Conservation (phyloP, 2,888 invertebrate species). For the Cryptocephalus primarius region DNA sequence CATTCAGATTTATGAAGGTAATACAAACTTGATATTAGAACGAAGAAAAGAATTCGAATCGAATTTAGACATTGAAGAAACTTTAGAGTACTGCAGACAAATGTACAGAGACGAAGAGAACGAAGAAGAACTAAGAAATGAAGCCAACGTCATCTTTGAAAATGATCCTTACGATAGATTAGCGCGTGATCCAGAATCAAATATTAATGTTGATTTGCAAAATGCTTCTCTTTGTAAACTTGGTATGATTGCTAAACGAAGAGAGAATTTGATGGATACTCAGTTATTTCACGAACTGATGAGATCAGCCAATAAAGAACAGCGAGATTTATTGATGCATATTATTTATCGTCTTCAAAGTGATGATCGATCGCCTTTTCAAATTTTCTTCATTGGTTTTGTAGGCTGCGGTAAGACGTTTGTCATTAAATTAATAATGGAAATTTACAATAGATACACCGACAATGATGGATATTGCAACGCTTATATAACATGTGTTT, state of each 20-base stretch:
- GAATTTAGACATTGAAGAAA: conserved; percentile 24
- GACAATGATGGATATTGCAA: conserved; percentile 23
- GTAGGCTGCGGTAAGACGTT: no score
- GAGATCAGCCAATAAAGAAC: neutral
- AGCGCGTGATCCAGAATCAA: neutral
- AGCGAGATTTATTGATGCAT: neutral
- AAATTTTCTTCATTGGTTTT: conserved; percentile 17
- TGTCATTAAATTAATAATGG: conserved; percentile 32
- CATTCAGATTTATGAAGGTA: conserved; percentile 25
- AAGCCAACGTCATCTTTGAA: neutral
- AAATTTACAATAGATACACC: conserved; percentile 32
- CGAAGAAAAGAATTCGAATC: conserved; percentile 23
- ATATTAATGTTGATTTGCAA: neutral
- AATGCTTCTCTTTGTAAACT: neutral
- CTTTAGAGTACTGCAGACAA: conserved; percentile 31
- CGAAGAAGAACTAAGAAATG: no score
- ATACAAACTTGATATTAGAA: no score
- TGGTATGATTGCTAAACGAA: neutral
- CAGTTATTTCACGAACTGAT: neutral
- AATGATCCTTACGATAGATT: neutral
- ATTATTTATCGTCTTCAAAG: neutral
- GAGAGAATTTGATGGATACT: neutral
- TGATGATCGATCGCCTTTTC: conserved; percentile 9
- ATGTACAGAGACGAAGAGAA: conserved; percentile 7
- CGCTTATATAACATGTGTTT: conserved; percentile 30